Conservation (phyloP, 2,888 invertebrate species). For the Lepidocyrtinus sp. region DNA sequence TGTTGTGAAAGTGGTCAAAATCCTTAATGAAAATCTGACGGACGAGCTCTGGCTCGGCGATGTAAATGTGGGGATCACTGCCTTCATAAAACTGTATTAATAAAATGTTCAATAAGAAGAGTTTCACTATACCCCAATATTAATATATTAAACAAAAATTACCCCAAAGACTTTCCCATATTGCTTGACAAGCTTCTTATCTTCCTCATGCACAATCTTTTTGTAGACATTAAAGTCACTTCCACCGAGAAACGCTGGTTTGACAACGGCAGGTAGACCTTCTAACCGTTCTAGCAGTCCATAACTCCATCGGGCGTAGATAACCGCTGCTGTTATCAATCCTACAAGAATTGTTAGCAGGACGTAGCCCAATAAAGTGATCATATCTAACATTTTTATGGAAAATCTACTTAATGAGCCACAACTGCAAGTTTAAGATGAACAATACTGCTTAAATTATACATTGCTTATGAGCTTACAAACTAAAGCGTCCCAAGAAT, state of each 20-base stretch:
- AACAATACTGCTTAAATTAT: neutral
- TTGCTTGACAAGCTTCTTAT: constrained; percentile 46
- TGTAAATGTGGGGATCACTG: constrained; percentile 49
- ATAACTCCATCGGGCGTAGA: constrained; percentile 60
- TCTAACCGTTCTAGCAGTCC: constrained; percentile 55
- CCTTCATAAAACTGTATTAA: constrained; percentile 63
- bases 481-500: too few species aligned
- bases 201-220: constrained; percentile 51
- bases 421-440: neutral
- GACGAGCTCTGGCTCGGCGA: constrained; percentile 54
- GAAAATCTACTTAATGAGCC: neutral
- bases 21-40: constrained; percentile 59
- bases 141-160: constrained; percentile 3
- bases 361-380: neutral
- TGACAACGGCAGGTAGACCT: constrained; percentile 53
- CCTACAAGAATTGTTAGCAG: constrained; percentile 43
- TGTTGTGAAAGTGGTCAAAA: constrained; percentile 63
- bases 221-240: constrained; percentile 55
- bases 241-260: constrained; percentile 56
- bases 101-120: neutral
- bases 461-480: neutral
- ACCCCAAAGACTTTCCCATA: constrained; percentile 62
- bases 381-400: constrained; percentile 20
- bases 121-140: neutral
- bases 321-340: constrained; percentile 33